These are phyloP conservation scores for Triplophysa yarkandensis DNA, from an alignment of 2,797 vertebrate species.

Conservation along the genomic window DNA sequence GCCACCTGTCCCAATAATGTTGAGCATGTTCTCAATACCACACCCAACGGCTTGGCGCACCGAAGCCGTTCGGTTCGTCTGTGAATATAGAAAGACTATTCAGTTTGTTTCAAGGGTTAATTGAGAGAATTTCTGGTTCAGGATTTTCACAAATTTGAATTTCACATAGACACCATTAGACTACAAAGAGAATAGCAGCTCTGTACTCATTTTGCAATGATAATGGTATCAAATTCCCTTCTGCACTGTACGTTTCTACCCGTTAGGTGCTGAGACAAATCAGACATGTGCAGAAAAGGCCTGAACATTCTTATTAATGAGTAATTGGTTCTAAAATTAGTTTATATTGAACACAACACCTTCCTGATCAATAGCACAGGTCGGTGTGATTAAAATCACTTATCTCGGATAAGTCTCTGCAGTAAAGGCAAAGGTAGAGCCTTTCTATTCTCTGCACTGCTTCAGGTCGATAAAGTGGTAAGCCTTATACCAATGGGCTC, in stretches of 20 bases:
- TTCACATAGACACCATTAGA: slow-evolving; percentile 28
- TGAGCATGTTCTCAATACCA: slow-evolving; percentile 53
- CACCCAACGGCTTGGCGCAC: background rate
- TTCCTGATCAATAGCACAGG: slow-evolving; percentile 71
- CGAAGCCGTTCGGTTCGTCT: slow-evolving; percentile 17
- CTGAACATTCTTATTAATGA: slow-evolving; percentile 78
- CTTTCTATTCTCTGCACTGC: slow-evolving; percentile 56
- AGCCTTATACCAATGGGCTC: slow-evolving; percentile 42
- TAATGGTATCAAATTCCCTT: slow-evolving; percentile 64
- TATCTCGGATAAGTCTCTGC: slow-evolving; percentile 63
- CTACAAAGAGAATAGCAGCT: slow-evolving; percentile 54
- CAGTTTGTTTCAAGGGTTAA: background rate
- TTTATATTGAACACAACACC: slow-evolving; percentile 74
- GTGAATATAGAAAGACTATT: slow-evolving; percentile 6
- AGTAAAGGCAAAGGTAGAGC: slow-evolving; percentile 52
- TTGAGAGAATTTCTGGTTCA: background rate
- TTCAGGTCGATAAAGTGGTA: slow-evolving; percentile 55
- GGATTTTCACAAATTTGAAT: background rate
- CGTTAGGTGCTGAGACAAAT: slow-evolving; percentile 72
- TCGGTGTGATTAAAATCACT: slow-evolving; percentile 68
- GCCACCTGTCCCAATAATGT: slow-evolving; percentile 74
- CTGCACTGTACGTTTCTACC: slow-evolving; percentile 61
- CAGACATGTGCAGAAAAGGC: slow-evolving; percentile 74
- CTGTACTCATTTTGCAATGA: slow-evolving; percentile 65
- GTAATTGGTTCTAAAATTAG: slow-evolving; percentile 77